A percentile compares a stretch with the other conserved stretches of the same genome.
Evolutionary conservation across 2,888 invertebrate species (phyloP).

Genomic region (Tenthredo mesomela): DNA sequence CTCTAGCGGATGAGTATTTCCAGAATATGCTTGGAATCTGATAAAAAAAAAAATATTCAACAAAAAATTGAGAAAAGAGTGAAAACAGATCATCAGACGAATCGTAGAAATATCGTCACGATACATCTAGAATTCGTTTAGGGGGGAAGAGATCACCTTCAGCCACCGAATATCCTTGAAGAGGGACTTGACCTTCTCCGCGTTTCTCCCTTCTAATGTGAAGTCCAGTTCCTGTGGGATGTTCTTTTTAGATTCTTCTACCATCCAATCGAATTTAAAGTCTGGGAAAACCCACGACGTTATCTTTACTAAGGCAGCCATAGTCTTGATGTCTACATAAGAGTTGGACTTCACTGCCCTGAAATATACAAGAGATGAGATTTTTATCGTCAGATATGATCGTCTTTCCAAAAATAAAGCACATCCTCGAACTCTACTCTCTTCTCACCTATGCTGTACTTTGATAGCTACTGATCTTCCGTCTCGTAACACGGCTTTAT

Average conservation of each 20-base stretch:
- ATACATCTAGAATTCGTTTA: background rate
- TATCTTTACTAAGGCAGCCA: conserved; percentile 92
- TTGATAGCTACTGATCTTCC: conserved; percentile 95
- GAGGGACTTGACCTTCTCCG: conserved; percentile 88
- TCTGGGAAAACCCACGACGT: conserved; percentile 96
- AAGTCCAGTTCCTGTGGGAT: conserved; percentile 95
- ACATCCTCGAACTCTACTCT: background rate
- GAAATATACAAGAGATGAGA: background rate
- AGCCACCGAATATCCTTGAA: conserved; percentile 88
- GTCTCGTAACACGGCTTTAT: conserved; percentile 88
- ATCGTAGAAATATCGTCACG: too few relatives aligned
- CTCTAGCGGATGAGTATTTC: conserved; percentile 90
- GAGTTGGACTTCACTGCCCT: conserved; percentile 89
- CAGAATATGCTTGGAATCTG: conserved; percentile 88
- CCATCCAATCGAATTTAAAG: conserved; percentile 97
- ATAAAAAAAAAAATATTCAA: conserved; percentile 50
- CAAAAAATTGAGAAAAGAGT: conserved; percentile 6
- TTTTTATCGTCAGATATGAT: background rate
- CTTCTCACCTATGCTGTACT: conserved; percentile 91
- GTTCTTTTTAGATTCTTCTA: conserved; percentile 97
- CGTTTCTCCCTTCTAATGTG: conserved; percentile 92
- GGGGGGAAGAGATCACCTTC: conserved; percentile 82
- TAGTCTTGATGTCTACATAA: conserved; percentile 95
- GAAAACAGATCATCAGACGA: background rate
- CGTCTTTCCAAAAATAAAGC: background rate